Percentiles rank a stretch among this genome's conserved stretches.
Conservation (phyloP, 23 tunicate genomes). For the Aplidium turbinatum region DNA sequence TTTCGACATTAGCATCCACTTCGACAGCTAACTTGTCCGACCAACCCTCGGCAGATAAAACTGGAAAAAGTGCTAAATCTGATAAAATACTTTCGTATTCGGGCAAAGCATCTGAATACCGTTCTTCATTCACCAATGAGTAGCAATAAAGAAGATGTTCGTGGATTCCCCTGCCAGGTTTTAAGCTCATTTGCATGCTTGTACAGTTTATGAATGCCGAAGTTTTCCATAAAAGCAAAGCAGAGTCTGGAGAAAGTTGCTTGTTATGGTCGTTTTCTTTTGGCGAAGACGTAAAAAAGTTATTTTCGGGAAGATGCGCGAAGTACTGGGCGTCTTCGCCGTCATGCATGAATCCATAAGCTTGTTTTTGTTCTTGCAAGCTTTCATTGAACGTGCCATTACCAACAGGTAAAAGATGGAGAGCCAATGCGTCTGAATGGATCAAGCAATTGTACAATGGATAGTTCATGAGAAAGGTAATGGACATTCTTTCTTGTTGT, state of each 20-base stretch:
- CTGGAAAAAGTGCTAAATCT: conserved; percentile 36
- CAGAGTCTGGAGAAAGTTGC: neutral
- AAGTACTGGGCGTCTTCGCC: conserved; percentile 28
- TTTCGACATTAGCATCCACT: conserved; percentile 23
- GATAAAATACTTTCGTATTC: conserved; percentile 31
- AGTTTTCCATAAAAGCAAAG: conserved; percentile 31
- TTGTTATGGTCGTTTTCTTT: neutral
- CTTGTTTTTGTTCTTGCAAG: conserved; percentile 27
- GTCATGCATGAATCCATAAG: conserved; percentile 32
- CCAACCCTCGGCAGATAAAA: conserved; percentile 33
- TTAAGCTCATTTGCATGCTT: conserved; percentile 28
- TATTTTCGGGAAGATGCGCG: conserved; percentile 18
- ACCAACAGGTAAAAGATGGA: conserved; percentile 13
- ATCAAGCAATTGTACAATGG: conserved; percentile 24
- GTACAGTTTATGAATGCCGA: conserved; percentile 43
- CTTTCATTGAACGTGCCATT: conserved; percentile 5
- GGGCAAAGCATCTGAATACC: neutral
- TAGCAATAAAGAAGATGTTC: conserved; percentile 41
- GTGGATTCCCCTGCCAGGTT: conserved; percentile 26
- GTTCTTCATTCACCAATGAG: conserved; percentile 30
- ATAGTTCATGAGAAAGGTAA: conserved; percentile 13
- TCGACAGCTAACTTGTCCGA: conserved; percentile 1
- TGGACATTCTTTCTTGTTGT: conserved; percentile 39
- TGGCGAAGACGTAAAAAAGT: neutral
- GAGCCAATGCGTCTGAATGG: conserved; percentile 20